These are phyloP conservation scores for Drosophila triauraria DNA, from an alignment of 1,140 invertebrate species.

Conservation along the genomic window DNA sequence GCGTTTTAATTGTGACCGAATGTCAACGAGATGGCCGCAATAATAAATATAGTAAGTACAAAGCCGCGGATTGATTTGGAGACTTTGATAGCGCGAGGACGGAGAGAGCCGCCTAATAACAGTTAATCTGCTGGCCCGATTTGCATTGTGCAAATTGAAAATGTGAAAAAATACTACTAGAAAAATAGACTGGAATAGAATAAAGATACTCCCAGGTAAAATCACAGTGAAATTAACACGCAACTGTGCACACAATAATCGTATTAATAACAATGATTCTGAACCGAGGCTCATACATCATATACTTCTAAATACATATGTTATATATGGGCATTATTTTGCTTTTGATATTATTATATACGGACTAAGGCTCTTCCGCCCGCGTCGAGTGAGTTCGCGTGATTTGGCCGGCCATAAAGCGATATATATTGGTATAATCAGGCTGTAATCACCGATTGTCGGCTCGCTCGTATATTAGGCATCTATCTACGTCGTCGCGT, in stretches of 20 bases:
- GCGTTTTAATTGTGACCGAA: conserved; percentile 36
- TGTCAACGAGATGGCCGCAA: conserved; percentile 40
- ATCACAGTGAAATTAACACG: conserved; percentile 81
- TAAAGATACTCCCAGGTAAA: conserved; percentile 49
- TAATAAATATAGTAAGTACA: conserved; percentile 4
- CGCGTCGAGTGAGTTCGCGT: conserved; percentile 50
- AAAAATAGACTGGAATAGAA: conserved; percentile 26
- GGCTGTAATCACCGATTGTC: conserved; percentile 41
- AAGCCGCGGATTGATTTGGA: conserved; percentile 18
- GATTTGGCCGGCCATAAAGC: conserved; percentile 57
- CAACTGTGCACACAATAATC: conserved; percentile 83
- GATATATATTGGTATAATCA: conserved; percentile 48
- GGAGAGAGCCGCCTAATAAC: conserved; percentile 42
- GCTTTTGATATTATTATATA: conserved; percentile 36
- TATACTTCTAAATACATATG: conserved; percentile 16
- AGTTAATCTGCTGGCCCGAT: conserved; percentile 51
- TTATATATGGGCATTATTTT: conserved; percentile 46
- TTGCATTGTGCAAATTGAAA: conserved; percentile 41
- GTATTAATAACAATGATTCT: conserved; percentile 81
- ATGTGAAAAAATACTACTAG: conserved; percentile 13
- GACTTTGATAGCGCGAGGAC: conserved; percentile 7
- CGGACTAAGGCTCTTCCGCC: conserved; percentile 25
- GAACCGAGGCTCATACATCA: conserved; percentile 6
- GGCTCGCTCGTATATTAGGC: conserved; percentile 30
- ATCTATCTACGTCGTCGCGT: conserved; percentile 5